These are phyloP conservation scores for Ginglymostoma cirratum DNA, from an alignment of 2,113 vertebrate genomes.

Conservation along the genomic window DNA sequence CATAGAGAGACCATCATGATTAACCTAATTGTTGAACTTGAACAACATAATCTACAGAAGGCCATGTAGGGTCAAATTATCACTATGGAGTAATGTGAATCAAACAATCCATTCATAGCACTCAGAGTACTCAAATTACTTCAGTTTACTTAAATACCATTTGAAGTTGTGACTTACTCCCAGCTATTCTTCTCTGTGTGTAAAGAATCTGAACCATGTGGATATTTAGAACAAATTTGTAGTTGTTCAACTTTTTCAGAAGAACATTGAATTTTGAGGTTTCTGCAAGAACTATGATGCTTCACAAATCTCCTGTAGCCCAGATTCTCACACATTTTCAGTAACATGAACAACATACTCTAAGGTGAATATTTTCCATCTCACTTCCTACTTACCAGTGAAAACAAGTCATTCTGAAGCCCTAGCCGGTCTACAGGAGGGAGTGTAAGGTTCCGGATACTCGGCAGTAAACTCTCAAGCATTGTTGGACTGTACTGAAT, in stretches of 20 bases:
- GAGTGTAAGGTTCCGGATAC: conserved; percentile 79
- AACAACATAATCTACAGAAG: neutral
- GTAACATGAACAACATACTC: neutral
- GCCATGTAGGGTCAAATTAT: neutral
- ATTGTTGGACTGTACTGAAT: conserved; percentile 87
- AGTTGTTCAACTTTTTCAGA: neutral
- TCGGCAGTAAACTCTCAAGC: conserved; percentile 83
- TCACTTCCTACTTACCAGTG: conserved; percentile 68
- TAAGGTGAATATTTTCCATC: neutral
- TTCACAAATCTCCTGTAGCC: neutral
- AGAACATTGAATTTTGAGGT: neutral
- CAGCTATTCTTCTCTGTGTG: neutral
- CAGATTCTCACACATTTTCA: neutral
- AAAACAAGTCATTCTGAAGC: conserved; percentile 95
- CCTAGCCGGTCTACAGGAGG: conserved; percentile 90
- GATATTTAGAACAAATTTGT: neutral
- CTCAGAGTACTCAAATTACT: neutral
- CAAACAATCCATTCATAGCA: neutral
- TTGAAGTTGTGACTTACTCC: neutral
- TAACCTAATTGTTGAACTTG: neutral
- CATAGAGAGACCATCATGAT: neutral
- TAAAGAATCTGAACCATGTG: neutral
- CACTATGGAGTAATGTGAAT: neutral
- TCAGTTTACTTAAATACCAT: neutral
- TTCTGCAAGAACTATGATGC: neutral